Conservation (phyloP, 1,140 invertebrate species). For the Cyclina sinensis region DNA sequence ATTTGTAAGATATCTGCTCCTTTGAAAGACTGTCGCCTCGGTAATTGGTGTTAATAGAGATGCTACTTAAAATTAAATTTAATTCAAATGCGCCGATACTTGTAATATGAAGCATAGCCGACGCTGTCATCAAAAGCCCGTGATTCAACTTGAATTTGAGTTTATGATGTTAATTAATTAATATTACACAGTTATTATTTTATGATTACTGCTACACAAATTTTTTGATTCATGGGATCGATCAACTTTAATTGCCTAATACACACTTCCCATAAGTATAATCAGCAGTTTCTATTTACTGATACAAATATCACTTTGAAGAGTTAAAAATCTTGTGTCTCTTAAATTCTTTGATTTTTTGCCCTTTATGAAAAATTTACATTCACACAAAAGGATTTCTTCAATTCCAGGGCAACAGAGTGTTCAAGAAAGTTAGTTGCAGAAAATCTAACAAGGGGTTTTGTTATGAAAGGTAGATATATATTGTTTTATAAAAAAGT, state of each 20-base stretch:
- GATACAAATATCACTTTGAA: neutral
- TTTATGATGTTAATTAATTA: too few relatives aligned
- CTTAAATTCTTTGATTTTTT: neutral
- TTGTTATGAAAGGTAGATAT: conserved; percentile 30
- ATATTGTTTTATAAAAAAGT: too few relatives aligned
- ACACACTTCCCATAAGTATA: neutral
- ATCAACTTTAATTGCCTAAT: neutral
- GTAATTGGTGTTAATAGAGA: too few relatives aligned
- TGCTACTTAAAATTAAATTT: too few relatives aligned
- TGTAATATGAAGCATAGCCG: too few relatives aligned
- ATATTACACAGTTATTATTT: too few relatives aligned
- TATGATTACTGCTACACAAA: neutral
- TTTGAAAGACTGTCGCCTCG: too few relatives aligned
- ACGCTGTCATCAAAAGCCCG: too few relatives aligned
- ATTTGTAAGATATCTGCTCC: too few relatives aligned
- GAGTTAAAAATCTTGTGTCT: neutral
- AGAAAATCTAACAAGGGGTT: conserved; percentile 1
- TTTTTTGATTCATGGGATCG: neutral
- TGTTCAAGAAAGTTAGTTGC: neutral
- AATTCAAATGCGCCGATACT: too few relatives aligned
- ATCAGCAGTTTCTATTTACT: neutral
- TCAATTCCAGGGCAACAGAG: neutral
- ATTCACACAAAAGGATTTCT: neutral
- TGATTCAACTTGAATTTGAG: too few relatives aligned
- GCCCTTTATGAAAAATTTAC: neutral